Percentiles rank a stretch among this genome's conserved stretches.
Evolutionary conservation across 2,113 vertebrate species (phyloP).

Genomic region (Formicarius rufipectus): DNA sequence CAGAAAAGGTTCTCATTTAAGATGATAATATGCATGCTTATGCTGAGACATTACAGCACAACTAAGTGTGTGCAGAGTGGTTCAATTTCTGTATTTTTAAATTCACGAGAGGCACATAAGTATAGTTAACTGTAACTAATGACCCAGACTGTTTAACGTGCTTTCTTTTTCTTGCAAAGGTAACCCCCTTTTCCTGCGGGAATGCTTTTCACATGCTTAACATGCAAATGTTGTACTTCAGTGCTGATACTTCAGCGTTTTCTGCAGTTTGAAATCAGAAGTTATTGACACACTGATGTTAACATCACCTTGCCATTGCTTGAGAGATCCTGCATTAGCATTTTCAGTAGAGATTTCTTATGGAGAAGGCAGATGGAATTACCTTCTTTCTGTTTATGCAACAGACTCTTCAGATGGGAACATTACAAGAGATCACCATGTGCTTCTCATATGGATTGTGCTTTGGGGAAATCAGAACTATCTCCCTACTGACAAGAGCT

Average conservation of each 20-base stretch:
- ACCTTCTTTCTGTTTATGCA: constrained; percentile 6
- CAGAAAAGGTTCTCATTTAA: not conserved
- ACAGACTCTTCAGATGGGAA: not conserved
- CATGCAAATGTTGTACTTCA: not conserved
- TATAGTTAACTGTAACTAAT: not conserved
- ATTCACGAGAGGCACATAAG: not conserved
- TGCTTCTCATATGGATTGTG: not conserved
- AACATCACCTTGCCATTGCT: not conserved
- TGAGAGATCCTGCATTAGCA: not conserved
- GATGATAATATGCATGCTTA: not conserved
- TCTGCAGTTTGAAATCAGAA: not conserved
- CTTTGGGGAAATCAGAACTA: not conserved
- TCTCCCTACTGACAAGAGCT: not conserved
- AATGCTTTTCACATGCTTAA: not conserved
- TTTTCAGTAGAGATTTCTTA: constrained; percentile 1
- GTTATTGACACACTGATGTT: not conserved
- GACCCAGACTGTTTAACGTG: not conserved
- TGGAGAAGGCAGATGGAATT: not conserved
- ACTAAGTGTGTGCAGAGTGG: not conserved
- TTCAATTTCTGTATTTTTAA: not conserved
- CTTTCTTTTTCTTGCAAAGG: not conserved
- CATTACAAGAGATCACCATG: not conserved
- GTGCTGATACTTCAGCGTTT: not conserved
- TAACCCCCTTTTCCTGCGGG: not conserved
- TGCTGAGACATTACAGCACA: not conserved